Base-by-base conservation (phyloP, 2,888 invertebrate genomes). In the Lithosia quadra region DNA sequence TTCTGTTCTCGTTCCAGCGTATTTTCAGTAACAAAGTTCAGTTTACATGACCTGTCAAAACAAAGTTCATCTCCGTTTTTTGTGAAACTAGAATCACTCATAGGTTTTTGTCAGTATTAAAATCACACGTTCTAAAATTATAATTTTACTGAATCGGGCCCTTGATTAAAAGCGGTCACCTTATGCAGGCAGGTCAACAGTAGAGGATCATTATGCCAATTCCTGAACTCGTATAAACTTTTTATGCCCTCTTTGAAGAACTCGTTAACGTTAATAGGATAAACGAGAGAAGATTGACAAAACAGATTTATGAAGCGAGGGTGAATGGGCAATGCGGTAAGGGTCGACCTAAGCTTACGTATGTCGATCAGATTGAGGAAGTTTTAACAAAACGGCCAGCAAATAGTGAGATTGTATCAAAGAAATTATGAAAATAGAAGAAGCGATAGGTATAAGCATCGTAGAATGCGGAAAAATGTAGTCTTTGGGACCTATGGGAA, bases 201-300 rank as follows among this genome's bases (percentile, higher is more conserved):
- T 3, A 36, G 2, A 13, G 13, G 36, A 36, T 36, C 15, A 15
- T 39, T 43, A 43, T 43, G 43, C 18, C 18, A 43, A 18, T 18
- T 18, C 18, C 18, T 43, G 18, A 43, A 43, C 43, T 43, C 18
- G 43, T 39, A 15, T 5, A 43, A 43, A 18, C 18, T 18, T 43
- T 43, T 18, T 43, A 43, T 43, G 18, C 15, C 43, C 43, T 15
- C 5, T 43, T 43, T 43, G 18, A 43, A 18, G 15, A 43, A 43
- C 43, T 43, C 43, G 43, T 43, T 43, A 43, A 43, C 43, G 43
- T 43, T 43, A 43, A 43, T 43, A 55, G 53, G 21, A 55, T 55
- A 21, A 22, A 55, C 21, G 21, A 55, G 21, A 53, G 21, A 22
- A 55, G 53, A 7, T 22, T 55, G 21, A 9, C 9, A 22, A 53